These are phyloP conservation scores for Leiothrix lutea DNA, from an alignment of 2,113 vertebrate genomes.

Conservation along the genomic window DNA sequence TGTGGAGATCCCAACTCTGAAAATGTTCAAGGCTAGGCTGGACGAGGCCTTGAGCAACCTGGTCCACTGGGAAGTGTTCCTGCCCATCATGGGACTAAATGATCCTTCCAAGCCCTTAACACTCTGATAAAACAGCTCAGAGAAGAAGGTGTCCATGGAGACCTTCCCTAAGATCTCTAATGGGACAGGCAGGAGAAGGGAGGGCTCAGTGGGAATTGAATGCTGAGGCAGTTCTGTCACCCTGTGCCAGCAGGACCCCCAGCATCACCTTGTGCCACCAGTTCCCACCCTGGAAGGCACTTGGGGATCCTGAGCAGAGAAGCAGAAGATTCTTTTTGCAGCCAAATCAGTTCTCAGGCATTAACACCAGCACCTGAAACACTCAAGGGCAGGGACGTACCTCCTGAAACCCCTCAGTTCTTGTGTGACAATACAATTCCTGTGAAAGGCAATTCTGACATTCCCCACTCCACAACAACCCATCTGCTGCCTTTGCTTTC, in stretches of 20 bases:
- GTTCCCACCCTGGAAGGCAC: not conserved
- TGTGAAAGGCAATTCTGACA: not conserved
- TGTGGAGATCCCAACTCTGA: not conserved
- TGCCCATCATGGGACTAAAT: not conserved
- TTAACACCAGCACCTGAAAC: not conserved
- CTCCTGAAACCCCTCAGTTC: not conserved
- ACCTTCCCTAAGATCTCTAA: fast-evolving
- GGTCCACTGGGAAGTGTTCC: not conserved
- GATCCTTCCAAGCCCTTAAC: not conserved
- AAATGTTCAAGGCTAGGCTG: not conserved
- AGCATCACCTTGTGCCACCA: not conserved
- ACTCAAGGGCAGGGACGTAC: not conserved
- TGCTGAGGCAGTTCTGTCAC: not conserved
- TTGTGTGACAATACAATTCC: not conserved
- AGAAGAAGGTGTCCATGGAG: fast-evolving
- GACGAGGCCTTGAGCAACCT: not conserved
- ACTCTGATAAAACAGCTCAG: not conserved
- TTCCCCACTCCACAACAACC: not conserved
- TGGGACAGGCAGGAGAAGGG: not conserved
- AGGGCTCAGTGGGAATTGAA: not conserved
- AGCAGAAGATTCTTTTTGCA: not conserved
- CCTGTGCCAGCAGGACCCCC: fast-evolving
- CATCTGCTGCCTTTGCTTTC: not conserved
- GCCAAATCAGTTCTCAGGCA: not conserved
- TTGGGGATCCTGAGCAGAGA: not conserved